Conservation (phyloP, 2,113 vertebrate genomes). For the Datnioides undecimradiatus region DNA sequence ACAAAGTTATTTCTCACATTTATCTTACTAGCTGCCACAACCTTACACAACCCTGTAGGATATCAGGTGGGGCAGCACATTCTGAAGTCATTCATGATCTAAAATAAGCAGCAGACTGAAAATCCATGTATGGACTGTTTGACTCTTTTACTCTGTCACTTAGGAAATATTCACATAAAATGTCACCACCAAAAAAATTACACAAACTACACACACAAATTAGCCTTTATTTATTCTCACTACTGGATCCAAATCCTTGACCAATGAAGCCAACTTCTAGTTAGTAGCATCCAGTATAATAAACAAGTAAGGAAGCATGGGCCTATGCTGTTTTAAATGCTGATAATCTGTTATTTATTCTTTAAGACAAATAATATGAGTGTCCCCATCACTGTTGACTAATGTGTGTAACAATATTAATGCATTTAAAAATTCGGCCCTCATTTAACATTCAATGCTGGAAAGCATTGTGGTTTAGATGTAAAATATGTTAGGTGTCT, state of each 20-base stretch:
- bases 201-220: background rate
- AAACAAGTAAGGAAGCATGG: background rate
- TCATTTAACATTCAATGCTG: background rate
- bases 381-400: background rate
- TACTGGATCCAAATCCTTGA: background rate
- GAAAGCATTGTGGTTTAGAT: background rate
- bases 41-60: background rate
- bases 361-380: background rate
- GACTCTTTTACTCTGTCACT: constrained; percentile 47
- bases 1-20: background rate
- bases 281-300: background rate
- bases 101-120: constrained; percentile 66
- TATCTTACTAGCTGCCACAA: background rate
- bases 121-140: constrained; percentile 53
- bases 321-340: background rate
- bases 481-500: background rate
- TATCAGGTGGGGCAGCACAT: constrained; percentile 12
- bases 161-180: constrained; percentile 32
- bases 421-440: background rate
- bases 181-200: background rate
- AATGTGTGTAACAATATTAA: background rate
- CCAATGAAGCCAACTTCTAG: background rate
- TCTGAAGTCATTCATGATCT: constrained; percentile 50
- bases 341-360: background rate
- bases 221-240: background rate